Base-by-base conservation (phyloP, 2,888 invertebrate species). In the Lucinisca nassula region DNA sequence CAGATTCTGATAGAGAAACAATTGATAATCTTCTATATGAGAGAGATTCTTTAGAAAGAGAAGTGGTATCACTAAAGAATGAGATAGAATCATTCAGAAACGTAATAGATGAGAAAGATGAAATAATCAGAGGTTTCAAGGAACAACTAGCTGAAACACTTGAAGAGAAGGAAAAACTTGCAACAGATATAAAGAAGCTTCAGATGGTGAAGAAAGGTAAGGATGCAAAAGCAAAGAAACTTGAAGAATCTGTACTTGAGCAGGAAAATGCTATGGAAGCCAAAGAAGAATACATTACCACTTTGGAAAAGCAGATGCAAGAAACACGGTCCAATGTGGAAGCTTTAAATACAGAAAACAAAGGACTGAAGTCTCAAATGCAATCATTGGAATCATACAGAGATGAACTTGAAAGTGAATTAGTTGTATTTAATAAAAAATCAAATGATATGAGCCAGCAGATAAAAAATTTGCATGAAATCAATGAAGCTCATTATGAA, bases 171-270 rank as follows among this genome's bases (percentile, higher is more conserved):
- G 88, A 87, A 0, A 82, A 85, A 40, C 72, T 88, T 27, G 49
- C 81, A 70, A 58, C 84, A 55, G 91, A 91, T 40, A 82, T 83
- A 21, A 89, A 90, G 35, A 91, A 92, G 67, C 79, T 92, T 32
- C 87, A 89, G 45, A 81, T 88, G 74, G 81, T 91, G 30, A 72
- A 38, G 3, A 88, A 88, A 77, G 83, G 85, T 61, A 88, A 85
- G 49, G 85, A 82, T 73, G 80, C 79, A 12, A 88, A 80, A 51
- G 51, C 85, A 10, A 85, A 80, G 38, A 85, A 82, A 49, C 45
- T 82, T 35, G 92, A 91, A 78, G 91, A 90, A 72, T 67, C 85
- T 27, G 67, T 91, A 51, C 61, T 55, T 40, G 90, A 74, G 24
- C 70, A 85, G 37, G 88, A 90, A 78, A 58, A 51, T 37, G 67